Evolutionary conservation across 2,113 vertebrate species (phyloP).

Genomic region (Corythaixoides concolor): DNA sequence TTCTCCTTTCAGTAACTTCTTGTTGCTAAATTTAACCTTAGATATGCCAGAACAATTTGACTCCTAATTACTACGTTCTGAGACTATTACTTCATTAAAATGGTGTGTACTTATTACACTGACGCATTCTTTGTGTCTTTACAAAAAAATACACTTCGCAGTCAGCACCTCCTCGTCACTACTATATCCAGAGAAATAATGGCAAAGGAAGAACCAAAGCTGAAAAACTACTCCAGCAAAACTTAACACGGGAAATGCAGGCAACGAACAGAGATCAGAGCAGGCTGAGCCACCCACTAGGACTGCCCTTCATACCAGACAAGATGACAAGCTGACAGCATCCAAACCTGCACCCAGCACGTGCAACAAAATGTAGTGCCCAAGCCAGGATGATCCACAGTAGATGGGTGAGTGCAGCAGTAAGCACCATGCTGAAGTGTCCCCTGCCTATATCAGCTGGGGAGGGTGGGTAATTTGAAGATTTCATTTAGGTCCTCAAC

Average conservation of each 20-base stretch:
- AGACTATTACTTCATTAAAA: not conserved
- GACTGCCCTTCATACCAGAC: not conserved
- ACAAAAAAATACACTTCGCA: not conserved
- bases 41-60: not conserved
- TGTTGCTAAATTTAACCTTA: not conserved
- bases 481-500: not conserved
- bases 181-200: not conserved
- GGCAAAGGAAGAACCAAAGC: not conserved
- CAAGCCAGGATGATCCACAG: not conserved
- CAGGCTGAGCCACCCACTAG: not conserved
- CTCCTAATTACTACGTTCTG: accelerated
- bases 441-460: not conserved
- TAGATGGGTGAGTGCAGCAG: not conserved
- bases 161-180: not conserved
- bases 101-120: not conserved
- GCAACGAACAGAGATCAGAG: not conserved
- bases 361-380: not conserved
- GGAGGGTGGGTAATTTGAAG: not conserved
- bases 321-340: not conserved
- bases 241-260: not conserved
- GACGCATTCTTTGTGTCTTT: not conserved
- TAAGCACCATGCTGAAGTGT: not conserved
- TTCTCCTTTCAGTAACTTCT: not conserved
- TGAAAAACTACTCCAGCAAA: not conserved
- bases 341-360: not conserved